Evolutionary conservation across 2,888 invertebrate genomes (phyloP).

Genomic region (Mesopsocus fuscifrons): DNA sequence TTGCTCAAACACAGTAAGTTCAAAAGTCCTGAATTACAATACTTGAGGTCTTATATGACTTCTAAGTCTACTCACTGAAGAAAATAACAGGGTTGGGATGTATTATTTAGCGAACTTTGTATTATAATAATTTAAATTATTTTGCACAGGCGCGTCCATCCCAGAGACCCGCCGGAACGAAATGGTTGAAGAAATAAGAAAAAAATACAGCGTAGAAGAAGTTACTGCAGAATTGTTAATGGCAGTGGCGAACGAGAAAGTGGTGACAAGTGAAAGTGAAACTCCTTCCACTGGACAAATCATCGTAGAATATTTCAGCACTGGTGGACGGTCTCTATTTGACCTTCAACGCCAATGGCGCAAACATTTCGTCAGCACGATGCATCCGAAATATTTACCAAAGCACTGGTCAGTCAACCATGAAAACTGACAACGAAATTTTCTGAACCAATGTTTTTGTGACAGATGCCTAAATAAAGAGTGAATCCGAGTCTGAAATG

Average conservation of each 20-base stretch:
- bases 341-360: constrained; percentile 55
- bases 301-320: constrained; percentile 38
- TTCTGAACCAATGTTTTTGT: neutral
- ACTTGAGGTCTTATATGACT: neutral
- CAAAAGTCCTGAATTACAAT: neutral
- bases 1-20: neutral
- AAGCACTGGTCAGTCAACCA: constrained; percentile 56
- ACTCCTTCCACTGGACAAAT: constrained; percentile 32
- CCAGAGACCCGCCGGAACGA: constrained; percentile 30
- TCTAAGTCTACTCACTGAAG: too few relatives aligned
- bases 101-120: too few relatives aligned
- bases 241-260: constrained; percentile 29
- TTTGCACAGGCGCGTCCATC: too few relatives aligned
- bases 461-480: neutral
- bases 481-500: neutral
- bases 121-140: too few relatives aligned
- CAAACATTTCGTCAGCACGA: constrained; percentile 48
- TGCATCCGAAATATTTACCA: constrained; percentile 53
- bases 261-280: constrained; percentile 27
- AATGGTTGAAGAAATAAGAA: constrained; percentile 29
- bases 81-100: too few relatives aligned
- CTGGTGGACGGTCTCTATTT: constrained; percentile 35
- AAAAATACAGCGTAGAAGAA: constrained; percentile 29
- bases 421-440: neutral
- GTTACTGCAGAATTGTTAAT: constrained; percentile 31